phyloP scores from a whole-genome alignment of 2,888 invertebrate genomes.

The Chalcosyrphus nemorum region DNA sequence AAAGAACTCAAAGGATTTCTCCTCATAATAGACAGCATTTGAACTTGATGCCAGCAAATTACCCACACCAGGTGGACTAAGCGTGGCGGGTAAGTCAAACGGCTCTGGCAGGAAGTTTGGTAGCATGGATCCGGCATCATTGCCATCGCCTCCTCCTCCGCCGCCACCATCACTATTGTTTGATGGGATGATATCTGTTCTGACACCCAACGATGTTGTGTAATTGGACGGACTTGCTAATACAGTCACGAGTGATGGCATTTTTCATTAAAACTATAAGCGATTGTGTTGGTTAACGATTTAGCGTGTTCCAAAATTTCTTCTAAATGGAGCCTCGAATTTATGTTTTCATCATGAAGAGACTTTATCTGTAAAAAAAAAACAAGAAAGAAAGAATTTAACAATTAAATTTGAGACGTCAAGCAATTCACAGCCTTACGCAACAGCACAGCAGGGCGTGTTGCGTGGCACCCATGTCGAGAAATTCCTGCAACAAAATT shows the following conservation, averaged over 20 bases:
- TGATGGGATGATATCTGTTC: slow-evolving; percentile 50
- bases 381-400: background rate
- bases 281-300: slow-evolving; percentile 6
- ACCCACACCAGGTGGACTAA: slow-evolving; percentile 79
- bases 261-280: slow-evolving; percentile 64
- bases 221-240: slow-evolving; percentile 63
- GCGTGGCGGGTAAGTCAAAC: slow-evolving; percentile 75
- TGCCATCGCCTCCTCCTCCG: background rate
- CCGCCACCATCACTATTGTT: slow-evolving; percentile 41
- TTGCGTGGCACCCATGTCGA: slow-evolving; percentile 55
- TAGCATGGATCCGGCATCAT: slow-evolving; percentile 40
- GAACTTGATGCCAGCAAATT: slow-evolving; percentile 75
- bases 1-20: slow-evolving; percentile 81
- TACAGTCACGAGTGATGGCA: slow-evolving; percentile 72
- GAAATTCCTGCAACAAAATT: slow-evolving; percentile 41
- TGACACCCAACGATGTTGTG: slow-evolving; percentile 50
- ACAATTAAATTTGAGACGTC: slow-evolving; percentile 32
- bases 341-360: slow-evolving; percentile 58
- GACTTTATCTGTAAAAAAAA: slow-evolving; percentile 31
- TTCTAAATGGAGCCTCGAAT: background rate
- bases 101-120: slow-evolving; percentile 63
- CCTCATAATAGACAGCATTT: slow-evolving; percentile 80
- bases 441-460: slow-evolving; percentile 63
- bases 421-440: slow-evolving; percentile 46
- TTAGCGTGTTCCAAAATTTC: background rate